A percentile compares a stretch with the other conserved stretches of the same genome.
Evolutionary conservation across 2,888 invertebrate genomes (phyloP).

Genomic region (Drosophila silvestris): DNA sequence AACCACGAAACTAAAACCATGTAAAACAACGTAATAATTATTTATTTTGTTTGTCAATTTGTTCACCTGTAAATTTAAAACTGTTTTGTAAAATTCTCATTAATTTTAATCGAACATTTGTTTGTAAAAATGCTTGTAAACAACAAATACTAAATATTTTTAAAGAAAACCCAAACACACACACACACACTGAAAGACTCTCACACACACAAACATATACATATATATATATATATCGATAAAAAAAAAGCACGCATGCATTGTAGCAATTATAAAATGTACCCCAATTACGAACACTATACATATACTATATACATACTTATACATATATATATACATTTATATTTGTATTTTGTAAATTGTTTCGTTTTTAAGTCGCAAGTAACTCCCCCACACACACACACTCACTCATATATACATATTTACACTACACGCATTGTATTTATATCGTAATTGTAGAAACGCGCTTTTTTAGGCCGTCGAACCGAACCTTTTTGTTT

Average conservation of each 20-base stretch:
- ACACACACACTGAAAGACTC: slow-evolving; percentile 33
- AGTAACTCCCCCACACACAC: slow-evolving; percentile 29
- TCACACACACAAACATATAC: slow-evolving; percentile 16
- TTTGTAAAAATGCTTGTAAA: slow-evolving; percentile 64
- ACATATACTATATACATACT: slow-evolving; percentile 26
- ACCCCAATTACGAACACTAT: slow-evolving; percentile 31
- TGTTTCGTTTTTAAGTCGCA: slow-evolving; percentile 70
- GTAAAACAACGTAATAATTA: slow-evolving; percentile 54
- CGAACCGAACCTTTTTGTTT: slow-evolving; percentile 55
- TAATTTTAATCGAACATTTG: slow-evolving; percentile 66
- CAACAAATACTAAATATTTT: slow-evolving; percentile 34
- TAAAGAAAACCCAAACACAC: slow-evolving; percentile 25
- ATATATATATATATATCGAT: slow-evolving; percentile 26
- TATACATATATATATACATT: slow-evolving; percentile 38
- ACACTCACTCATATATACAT: slow-evolving; percentile 29
- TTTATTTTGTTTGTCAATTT: slow-evolving; percentile 60
- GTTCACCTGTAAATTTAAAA: slow-evolving; percentile 69
- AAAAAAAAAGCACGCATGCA: slow-evolving; percentile 27
- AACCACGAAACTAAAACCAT: slow-evolving; percentile 48
- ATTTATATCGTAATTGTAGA: slow-evolving; percentile 64
- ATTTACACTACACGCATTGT: slow-evolving; percentile 62
- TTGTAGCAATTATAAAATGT: slow-evolving; percentile 24
- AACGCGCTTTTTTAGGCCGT: slow-evolving; percentile 31
- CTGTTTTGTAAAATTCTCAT: slow-evolving; percentile 71
- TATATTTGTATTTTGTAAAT: slow-evolving; percentile 65